phyloP scores from a whole-genome alignment of 2,113 vertebrate genomes.

The Lonchura striata region DNA sequence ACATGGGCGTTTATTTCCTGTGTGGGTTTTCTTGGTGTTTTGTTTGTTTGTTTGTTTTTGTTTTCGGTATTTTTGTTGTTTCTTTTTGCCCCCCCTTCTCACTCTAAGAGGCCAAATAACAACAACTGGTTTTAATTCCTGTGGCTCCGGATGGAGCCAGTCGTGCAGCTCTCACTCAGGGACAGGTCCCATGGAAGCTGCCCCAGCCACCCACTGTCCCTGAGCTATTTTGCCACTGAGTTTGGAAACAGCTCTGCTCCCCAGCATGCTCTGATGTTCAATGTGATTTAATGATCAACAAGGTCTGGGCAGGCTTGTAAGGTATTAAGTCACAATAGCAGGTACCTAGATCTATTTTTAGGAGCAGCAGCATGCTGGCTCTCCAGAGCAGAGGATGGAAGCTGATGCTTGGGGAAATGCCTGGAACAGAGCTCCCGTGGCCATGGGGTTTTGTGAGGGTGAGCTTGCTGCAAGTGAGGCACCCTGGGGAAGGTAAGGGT shows the following conservation, averaged over 20 bases:
- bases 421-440: not conserved
- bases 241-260: not conserved
- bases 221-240: accelerated
- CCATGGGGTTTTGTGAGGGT: not conserved
- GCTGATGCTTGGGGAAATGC: not conserved
- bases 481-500: not conserved
- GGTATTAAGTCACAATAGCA: not conserved
- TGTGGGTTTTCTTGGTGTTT: too few species aligned
- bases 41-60: too few species aligned
- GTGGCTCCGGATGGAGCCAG: accelerated
- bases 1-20: not conserved
- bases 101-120: not conserved
- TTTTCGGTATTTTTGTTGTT: not conserved
- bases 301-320: not conserved
- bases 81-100: too few species aligned
- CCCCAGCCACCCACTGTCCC: not conserved
- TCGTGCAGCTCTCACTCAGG: not conserved
- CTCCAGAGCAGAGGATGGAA: not conserved
- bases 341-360: not conserved
- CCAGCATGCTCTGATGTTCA: not conserved
- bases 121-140: not conserved
- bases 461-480: accelerated
- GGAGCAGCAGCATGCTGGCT: not conserved
- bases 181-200: not conserved
- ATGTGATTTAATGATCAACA: not conserved